Evolutionary conservation across 1,140 invertebrate genomes (phyloP).

Genomic region (Hylaeus volcanicus): DNA sequence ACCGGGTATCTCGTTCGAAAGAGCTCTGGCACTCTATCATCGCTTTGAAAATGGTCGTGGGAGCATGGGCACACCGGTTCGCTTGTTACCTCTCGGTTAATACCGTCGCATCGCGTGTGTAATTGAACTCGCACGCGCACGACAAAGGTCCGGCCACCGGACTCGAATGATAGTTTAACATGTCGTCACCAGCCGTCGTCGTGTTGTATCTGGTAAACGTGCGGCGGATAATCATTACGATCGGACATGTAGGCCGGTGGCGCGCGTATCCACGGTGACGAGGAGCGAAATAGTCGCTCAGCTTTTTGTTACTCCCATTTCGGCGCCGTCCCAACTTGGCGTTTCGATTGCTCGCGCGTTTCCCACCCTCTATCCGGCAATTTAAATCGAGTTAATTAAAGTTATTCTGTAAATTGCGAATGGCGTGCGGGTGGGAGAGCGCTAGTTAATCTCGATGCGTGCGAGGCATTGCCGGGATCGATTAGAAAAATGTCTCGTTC

Average conservation of each 20-base stretch:
- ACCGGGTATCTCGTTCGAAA: too few relatives aligned
- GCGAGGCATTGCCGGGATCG: constrained; percentile 2
- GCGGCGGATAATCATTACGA: constrained; percentile 56
- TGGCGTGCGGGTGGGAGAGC: constrained; percentile 9
- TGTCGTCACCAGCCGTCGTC: constrained; percentile 62
- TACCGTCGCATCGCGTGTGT: constrained; percentile 54
- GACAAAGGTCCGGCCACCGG: constrained; percentile 60
- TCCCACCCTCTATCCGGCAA: background rate
- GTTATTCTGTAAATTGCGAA: constrained; percentile 56
- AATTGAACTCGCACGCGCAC: constrained; percentile 63
- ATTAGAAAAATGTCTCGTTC: constrained; percentile 25
- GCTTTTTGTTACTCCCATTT: constrained; percentile 28
- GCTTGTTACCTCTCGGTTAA: constrained; percentile 34
- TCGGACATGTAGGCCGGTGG: constrained; percentile 21
- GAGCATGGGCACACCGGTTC: background rate
- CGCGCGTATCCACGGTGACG: background rate
- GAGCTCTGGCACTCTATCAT: too few relatives aligned
- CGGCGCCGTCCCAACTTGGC: background rate
- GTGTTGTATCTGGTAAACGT: constrained; percentile 48
- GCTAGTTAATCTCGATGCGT: constrained; percentile 26
- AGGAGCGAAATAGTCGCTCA: constrained; percentile 8
- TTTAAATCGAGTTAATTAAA: constrained; percentile 67
- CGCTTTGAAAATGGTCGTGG: constrained; percentile 15
- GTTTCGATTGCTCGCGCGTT: too few relatives aligned
- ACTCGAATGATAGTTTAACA: constrained; percentile 67